Evolutionary conservation across 2,797 vertebrate genomes (phyloP), one percentile per base, ranked within the genome.

Genomic region (Chromobotia macracanthus): DNA sequence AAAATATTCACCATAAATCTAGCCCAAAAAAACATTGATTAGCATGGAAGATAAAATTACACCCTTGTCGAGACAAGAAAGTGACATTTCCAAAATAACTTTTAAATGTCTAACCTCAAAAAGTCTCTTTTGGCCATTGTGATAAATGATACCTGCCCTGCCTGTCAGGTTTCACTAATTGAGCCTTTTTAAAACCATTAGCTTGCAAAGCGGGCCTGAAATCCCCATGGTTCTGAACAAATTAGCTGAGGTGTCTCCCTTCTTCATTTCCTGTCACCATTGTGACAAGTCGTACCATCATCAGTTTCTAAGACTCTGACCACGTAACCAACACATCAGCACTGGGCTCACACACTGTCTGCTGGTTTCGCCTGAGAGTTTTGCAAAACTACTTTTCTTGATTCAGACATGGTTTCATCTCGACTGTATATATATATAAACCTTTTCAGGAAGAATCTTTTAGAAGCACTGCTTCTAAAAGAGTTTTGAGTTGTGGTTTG

Each of bases 151-250:
- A 84, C 86, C 85, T 87, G 85, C 85, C 84, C 82, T 79, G 63
- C 79, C 87, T 90, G 89, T 90, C 90, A 87, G 63, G 56, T 80
- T 83, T 84, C 81, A 83, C 87, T 91, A 90, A 90, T 90, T 89
- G 88, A 71, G 63, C 25, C 74, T 75, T 84, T 81, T 87, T 90
- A 87, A 88, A 90, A 88, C 89, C 86, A 90, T 89, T 89, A 87
- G 83, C 82, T 70, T 72, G 84, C 73, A 89, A 90, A 90, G 83
- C 79, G 64, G 88, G 88, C 83, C 76, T 88, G 82, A 89, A 87
- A 79, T 88, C 84, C 87, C 84, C 9, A 15, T 69, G 84, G 82
- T 84, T 84, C 69, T 83, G 56, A 83, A 78, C 72, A 86, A 87
- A 84, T 83, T 76, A 77, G 75, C 76, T 35, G 76, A 80, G 76